Evolutionary conservation across 2,797 vertebrate species (phyloP), one percentile per base, ranked within the genome.

Genomic region (Danio choprae): DNA sequence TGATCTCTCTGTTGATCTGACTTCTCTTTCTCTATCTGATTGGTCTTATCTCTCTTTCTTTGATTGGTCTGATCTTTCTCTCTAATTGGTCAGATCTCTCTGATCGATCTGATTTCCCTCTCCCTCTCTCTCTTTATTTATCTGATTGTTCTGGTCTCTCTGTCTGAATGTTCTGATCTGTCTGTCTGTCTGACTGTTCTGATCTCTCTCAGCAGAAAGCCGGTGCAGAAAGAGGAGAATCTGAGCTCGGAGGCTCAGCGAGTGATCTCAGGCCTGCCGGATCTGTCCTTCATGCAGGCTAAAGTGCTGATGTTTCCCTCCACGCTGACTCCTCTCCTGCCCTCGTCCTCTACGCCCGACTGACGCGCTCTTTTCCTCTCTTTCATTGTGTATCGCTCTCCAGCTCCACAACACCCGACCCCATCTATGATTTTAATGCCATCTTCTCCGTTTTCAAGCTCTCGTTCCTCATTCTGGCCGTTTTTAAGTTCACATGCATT

Each of bases 281-380:
- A 99, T 84, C 91, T 99, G 18, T 96, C 96, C 79, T 99, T 99
- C 95, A 99, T 99, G 98, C 95, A 96, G 91, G 97, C 97, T 89
- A 99, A 98, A 93, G 97, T 99, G 88, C 92, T 99, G 90, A 99
- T 99, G 98, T 99, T 99, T 85, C 98, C 97, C 63, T 85, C 97
- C 90, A 97, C 95, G 3, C 92, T 98, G 88, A 98, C 94, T 60
- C 97, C 97, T 77, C 95, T 96, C 82, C 82, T 92, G 64, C 81
- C 62, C 84, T 89, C 86, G 10, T 85, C 88, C 67, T 80, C 87
- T 58, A 81, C 86, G 0, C 64, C 90, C 2, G 83, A 86, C 81
- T 87, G 81, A 87, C 40, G n/a, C 38, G 11, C 0, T 87, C 91
- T 77, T 89, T 79, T 89, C 65, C 20, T 18, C 13, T 67, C 48